Evolutionary conservation across 2,888 invertebrate genomes (phyloP).

Genomic region (Acleris sparsana): DNA sequence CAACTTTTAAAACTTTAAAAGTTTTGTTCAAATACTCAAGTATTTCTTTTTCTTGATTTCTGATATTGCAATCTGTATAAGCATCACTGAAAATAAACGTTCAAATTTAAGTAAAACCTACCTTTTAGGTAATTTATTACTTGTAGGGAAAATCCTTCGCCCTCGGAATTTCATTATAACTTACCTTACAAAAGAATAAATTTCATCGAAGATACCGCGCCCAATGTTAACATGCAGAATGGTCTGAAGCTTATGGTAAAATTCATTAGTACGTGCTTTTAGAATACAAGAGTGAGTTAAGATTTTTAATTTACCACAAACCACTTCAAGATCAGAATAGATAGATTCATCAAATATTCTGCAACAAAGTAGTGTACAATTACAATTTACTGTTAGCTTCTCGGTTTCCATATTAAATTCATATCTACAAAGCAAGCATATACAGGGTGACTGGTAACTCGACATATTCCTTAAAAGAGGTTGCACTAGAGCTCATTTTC

Average conservation of each 20-base stretch:
- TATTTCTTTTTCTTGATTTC: conserved; percentile 77
- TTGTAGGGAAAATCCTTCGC: neutral
- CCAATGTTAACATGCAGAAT: conserved; percentile 80
- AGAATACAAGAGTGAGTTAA: conserved; percentile 84
- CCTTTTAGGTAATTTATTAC: neutral
- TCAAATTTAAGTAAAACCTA: neutral
- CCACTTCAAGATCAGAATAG: conserved; percentile 84
- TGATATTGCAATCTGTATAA: conserved; percentile 77
- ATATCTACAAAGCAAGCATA: too few relatives aligned
- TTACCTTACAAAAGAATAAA: conserved; percentile 81
- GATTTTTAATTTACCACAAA: conserved; percentile 83
- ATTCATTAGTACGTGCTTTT: conserved; percentile 82
- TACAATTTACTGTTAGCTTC: too few relatives aligned
- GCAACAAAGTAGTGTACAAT: conserved; percentile 53
- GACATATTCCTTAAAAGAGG: too few relatives aligned
- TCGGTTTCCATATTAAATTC: too few relatives aligned
- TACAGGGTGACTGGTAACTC: too few relatives aligned
- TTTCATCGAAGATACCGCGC: conserved; percentile 78
- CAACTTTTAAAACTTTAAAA: conserved; percentile 49
- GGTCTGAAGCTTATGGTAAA: conserved; percentile 81
- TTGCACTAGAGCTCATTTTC: too few relatives aligned
- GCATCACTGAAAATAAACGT: conserved; percentile 69
- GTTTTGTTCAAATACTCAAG: conserved; percentile 68
- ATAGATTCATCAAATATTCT: conserved; percentile 85
- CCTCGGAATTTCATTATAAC: conserved; percentile 12